Base-by-base conservation (phyloP, 2,113 vertebrate genomes). In the Engystomops pustulosus region DNA sequence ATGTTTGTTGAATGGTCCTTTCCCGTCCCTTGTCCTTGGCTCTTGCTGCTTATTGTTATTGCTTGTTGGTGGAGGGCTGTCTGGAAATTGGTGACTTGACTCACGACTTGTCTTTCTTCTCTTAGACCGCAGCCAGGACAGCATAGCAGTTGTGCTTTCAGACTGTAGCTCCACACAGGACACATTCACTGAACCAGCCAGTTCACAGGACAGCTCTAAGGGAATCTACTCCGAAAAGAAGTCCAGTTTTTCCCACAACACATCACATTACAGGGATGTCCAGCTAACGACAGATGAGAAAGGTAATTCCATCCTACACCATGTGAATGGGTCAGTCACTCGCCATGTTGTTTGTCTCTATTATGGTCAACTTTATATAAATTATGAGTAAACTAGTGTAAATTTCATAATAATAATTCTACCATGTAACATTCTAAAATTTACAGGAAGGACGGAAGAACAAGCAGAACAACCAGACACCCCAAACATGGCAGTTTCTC, bases 141-240 rank as follows among this genome's bases (percentile, higher is more conserved):
- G 98, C 83, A 95, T 94, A 23, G 94, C 95, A 2, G 95, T 96
- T 20, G 91, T 96, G 38, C 95, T 99, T 27, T 99, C 98, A 1
- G 98, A 99, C 89, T 99, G 97, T 89, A 99, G 95, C 91, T 99
- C 97, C 23, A 97, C 97, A 1, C 97, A 99, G 91, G 98, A 99
- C 75, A 94, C 95, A 87, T 99, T 99, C 88, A 93, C 91, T 14
- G 98, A 99, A 85, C 95, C 95, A 8, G 85, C 95, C 88, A 95
- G 93, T 88, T 97, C 94, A 3, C 95, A 97, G 83, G 97, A 99
- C 89, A 95, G 94, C 88, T 93, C 90, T 51, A 95, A 94, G 88
- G 98, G 96, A 88, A 85, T 92, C 34, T 92, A 87, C 67, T 87
- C 92, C 18, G 96, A 94, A 74, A 98, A 96, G 89, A 95, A 88